phyloP scores from a whole-genome alignment of 2,113 vertebrate genomes.

The Siniperca knerii region DNA sequence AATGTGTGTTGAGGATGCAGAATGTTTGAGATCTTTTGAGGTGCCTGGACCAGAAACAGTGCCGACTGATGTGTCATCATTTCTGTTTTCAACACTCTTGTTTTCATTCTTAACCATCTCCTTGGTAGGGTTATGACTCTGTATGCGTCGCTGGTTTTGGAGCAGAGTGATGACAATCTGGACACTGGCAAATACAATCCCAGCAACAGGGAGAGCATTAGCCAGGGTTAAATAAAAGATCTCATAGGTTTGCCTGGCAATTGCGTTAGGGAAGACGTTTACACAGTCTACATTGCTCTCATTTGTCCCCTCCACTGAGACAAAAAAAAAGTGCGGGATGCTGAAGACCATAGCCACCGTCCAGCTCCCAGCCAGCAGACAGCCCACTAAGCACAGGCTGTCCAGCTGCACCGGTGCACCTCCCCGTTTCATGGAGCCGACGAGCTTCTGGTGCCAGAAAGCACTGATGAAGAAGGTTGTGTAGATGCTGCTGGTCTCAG shows the following conservation, averaged over 20 bases:
- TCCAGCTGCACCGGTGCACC: slow-evolving; percentile 77
- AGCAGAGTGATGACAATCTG: slow-evolving; percentile 81
- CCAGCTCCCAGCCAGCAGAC: slow-evolving; percentile 80
- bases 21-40: slow-evolving; percentile 18
- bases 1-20: neutral
- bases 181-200: slow-evolving; percentile 70
- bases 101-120: neutral
- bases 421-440: slow-evolving; percentile 79
- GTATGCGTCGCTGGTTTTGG: slow-evolving; percentile 70
- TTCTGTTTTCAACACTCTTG: neutral
- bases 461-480: slow-evolving; percentile 83
- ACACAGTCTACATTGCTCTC: slow-evolving; percentile 61
- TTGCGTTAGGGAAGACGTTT: slow-evolving; percentile 56
- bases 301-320: slow-evolving; percentile 40
- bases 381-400: slow-evolving; percentile 63
- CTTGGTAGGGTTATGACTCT: slow-evolving; percentile 29
- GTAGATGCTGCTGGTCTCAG: slow-evolving; percentile 85
- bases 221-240: slow-evolving; percentile 76
- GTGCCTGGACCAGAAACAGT: neutral
- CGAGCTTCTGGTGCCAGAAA: slow-evolving; percentile 87
- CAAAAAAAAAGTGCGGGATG: slow-evolving; percentile 74
- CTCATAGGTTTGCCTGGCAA: slow-evolving; percentile 67
- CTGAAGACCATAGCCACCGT: slow-evolving; percentile 71
- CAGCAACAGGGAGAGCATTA: slow-evolving; percentile 75
- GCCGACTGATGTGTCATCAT: neutral